A percentile compares a stretch with the other conserved stretches of the same genome.
Evolutionary conservation across 2,888 invertebrate species (phyloP).

Genomic region (Oxyscelio sp.): DNA sequence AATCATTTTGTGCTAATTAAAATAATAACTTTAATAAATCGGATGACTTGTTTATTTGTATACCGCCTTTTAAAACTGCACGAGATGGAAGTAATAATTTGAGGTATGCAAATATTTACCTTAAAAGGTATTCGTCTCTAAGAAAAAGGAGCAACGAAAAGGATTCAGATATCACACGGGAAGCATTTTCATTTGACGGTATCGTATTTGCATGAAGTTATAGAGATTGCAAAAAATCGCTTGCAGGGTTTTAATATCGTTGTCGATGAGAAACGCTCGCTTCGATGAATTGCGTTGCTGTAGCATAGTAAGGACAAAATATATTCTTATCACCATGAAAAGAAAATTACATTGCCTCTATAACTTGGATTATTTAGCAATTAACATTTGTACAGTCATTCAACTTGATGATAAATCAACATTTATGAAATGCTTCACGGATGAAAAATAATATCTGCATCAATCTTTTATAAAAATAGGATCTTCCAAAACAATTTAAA

Average conservation of each 20-base stretch:
- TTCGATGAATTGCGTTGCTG: slow-evolving; percentile 51
- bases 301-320: slow-evolving; percentile 34
- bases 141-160: slow-evolving; percentile 35
- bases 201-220: slow-evolving; percentile 63
- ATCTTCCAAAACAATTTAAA: not conserved
- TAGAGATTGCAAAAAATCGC: slow-evolving; percentile 53
- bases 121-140: not conserved
- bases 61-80: slow-evolving; percentile 7
- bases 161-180: slow-evolving; percentile 28
- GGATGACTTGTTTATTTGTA: too few relatives aligned
- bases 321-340: slow-evolving; percentile 12
- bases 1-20: too few relatives aligned
- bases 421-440: not conserved
- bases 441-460: not conserved
- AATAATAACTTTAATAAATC: too few relatives aligned
- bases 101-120: not conserved
- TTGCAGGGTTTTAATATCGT: slow-evolving; percentile 62
- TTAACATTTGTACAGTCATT: not conserved
- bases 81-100: slow-evolving; percentile 27
- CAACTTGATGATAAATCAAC: not conserved
- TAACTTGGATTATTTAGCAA: slow-evolving; percentile 10
- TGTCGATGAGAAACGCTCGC: slow-evolving; percentile 55
- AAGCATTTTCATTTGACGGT: slow-evolving; percentile 61
- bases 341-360: slow-evolving; percentile 20
- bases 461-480: slow-evolving; percentile 9